Base-by-base conservation (phyloP, 2,797 vertebrate species). In the Oryzias dopingdopingensis region DNA sequence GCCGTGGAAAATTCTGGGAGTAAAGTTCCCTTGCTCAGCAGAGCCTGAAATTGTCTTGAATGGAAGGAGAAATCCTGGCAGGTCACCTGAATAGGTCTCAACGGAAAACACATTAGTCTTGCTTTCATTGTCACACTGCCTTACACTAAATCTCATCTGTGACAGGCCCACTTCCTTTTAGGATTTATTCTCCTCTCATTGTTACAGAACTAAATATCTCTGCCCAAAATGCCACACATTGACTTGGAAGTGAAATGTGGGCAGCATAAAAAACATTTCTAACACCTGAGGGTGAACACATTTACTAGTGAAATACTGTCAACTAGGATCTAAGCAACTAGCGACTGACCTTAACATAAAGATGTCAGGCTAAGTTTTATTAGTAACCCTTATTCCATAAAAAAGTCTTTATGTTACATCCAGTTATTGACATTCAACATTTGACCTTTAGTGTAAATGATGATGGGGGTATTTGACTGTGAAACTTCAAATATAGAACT, bases 11-110 rank as follows among this genome's bases (percentile, higher is more conserved):
- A 81, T 76, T 79, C 74, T 49, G 20, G 58, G 67, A 51, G 53
- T 50, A 72, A 65, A 77, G 58, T 70, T 77, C 70, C 55, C 53
- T 24, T 44, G 80, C 66, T 73, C 79, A 89, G 61, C 74, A 60
- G 59, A 88, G 88, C 85, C 81, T 92, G 89, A 91, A 90, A 91
- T 89, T 89, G 85, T 63, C 79, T 73, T 76, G 80, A 87, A 88
- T 85, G 70, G 77, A 67, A 65, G 66, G 67, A 79, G 77, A 82
- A 74, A 74, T 73, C 53, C 64, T 47, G 60, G 76, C 68, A 59
- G 77, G 79, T 86, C 78, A 83, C 74, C 74, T 79, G 82, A 89
- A 86, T 81, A 59, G 72, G 67, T 86, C 80, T 78, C 72, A 79
- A 84, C 82, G 87, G 79, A 83, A 81, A 81, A 76, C 79, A 77